Conservation (phyloP, 2,888 invertebrate genomes). For the Diogma glabrata region DNA sequence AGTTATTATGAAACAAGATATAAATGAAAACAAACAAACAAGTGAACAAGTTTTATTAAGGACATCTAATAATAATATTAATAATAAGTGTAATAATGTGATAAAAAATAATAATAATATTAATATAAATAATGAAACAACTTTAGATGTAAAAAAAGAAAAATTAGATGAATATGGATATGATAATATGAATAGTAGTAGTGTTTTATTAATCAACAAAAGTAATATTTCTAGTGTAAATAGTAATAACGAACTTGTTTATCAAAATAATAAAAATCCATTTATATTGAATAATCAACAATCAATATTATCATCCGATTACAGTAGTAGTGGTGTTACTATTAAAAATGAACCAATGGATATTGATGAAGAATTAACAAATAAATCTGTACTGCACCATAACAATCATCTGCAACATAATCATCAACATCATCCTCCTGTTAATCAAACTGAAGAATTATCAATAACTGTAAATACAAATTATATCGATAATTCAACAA, state of each 20-base stretch:
- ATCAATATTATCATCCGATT: too few relatives aligned
- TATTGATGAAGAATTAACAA: slow-evolving; percentile 6
- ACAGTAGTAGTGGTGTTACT: not conserved
- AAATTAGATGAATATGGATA: slow-evolving; percentile 11
- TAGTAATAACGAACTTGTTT: slow-evolving; percentile 2
- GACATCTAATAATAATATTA: slow-evolving; percentile 8
- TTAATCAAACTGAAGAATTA: not conserved
- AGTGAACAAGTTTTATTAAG: slow-evolving; percentile 3
- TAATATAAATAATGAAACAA: slow-evolving; percentile 4
- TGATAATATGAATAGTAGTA: slow-evolving; percentile 7
- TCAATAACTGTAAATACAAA: slow-evolving; percentile 9
- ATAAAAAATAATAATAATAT: slow-evolving; percentile 10
- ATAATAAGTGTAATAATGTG: slow-evolving; percentile 10
- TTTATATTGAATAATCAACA: not conserved
- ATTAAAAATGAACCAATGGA: slow-evolving; percentile 9
- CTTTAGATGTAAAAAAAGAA: slow-evolving; percentile 9
- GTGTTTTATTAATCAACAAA: slow-evolving; percentile 8
- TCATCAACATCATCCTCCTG: too few relatives aligned
- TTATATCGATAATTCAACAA: slow-evolving; percentile 8
- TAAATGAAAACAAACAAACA: not conserved
- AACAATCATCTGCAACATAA: too few relatives aligned
- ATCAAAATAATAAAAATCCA: slow-evolving; percentile 9
- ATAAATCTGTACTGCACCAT: too few relatives aligned
- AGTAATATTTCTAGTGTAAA: slow-evolving; percentile 5
- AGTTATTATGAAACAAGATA: slow-evolving; percentile 1